Evolutionary conservation across 2,113 vertebrate species (phyloP), one percentile per base, ranked within the genome.

Genomic region (Cavia aperea): DNA sequence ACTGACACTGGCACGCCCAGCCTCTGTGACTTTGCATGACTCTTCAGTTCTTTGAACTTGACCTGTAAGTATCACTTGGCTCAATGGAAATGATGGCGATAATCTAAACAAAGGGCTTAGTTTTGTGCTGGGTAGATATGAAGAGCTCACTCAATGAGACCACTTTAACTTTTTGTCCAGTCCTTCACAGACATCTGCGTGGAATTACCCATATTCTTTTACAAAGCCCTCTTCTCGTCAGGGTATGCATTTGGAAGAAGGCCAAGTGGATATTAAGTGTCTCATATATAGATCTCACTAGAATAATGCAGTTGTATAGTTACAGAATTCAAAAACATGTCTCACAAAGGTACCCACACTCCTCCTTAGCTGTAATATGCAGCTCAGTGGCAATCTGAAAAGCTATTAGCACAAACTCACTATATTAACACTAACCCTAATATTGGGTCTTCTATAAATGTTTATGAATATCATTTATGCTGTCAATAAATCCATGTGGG

Each of bases 381-480:
- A 83, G 63, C 86, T 95, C 82, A 95, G 95, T 87, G 95, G 85
- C 68, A 95, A 72, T 94, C 92, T 87, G 90, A 83, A 94, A 90
- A 93, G 46, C 87, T 89, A 93, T 95, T 96, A 95, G 89, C 73
- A 88, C 54, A 93, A 93, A 96, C 87, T 94, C 84, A 83, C 72
- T 93, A 36, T 72, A 91, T 86, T 92, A 95, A 95, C 90, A 93
- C 66, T 83, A 88, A 43, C 84, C 68, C 94, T 91, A 92, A 87
- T 39, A 54, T 95, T 93, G 95, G 95, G 81, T 91, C 94, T 95
- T 96, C 68, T 92, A 63, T 77, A 95, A 87, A 95, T 94, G 81
- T 49, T 43, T 93, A 70, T 91, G 94, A 88, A 58, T 85, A 70
- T 88, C 26, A 16, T 81, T 85, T 79, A 78, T 62, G 21, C 23